Base-by-base conservation (phyloP, 2,797 vertebrate species). In the Pantherophis alleghaniensis region DNA sequence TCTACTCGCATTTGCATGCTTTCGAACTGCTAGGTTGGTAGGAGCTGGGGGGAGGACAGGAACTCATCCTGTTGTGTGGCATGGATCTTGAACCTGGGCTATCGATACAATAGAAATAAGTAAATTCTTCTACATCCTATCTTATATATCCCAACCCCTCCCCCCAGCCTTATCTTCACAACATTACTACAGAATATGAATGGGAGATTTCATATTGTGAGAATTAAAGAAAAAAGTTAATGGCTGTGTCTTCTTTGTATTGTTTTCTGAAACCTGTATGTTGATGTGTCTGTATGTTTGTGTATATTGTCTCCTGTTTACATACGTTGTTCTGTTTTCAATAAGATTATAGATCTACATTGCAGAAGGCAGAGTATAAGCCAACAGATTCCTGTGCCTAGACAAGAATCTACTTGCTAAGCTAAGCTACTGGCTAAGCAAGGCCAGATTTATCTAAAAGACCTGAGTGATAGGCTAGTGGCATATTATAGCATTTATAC, bases 11-110 rank as follows among this genome's bases (percentile, higher is more conserved):
- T 66, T 66, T 66, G 61, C 28, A 66, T 66, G 61, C 26, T 66
- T 66, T 66, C 4, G 0, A 66, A 66, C 28, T n/a, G 28, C 61
- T 28, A 28, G 26, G 11, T 28, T 66, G 61, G 26, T 10, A 66
- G 61, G 26, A 66, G 61, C 1, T 66, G 61, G 12, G 61, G 61
- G 0, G 11, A 63, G 26, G 4, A n/a, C 4, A 26, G 61, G 4
- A n/a, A 4, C 61, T 63, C 11, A n/a, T 26, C 26, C 61, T n/a
- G 11, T n/a, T 0, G 1, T 0, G 1, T 63, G 61, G 61, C 26
- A 63, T 26, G 5, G 26, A 3, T 13, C 26, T 63, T 63, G 26
- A n/a, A 63, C 26, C 26, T 63, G 10, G 61, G 61, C 61, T 63
- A 0, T 11, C 1, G 2, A 32, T 37, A 20, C 32, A 74, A 37